Percentiles rank a stretch among this genome's conserved stretches.
phyloP scores from a whole-genome alignment of 2,888 invertebrate genomes.

The Autographa gamma region DNA sequence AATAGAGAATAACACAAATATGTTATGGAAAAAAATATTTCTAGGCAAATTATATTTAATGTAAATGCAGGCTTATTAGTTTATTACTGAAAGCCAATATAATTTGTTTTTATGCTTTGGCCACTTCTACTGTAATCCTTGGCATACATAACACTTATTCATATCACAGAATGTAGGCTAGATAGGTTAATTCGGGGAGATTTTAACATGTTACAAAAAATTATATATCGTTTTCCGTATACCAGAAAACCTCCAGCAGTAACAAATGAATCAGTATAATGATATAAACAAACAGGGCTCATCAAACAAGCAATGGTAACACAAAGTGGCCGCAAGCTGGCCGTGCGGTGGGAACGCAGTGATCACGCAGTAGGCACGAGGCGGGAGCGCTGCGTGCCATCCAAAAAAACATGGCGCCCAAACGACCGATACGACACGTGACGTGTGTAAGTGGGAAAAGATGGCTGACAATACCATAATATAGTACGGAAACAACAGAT shows the following conservation, averaged over 20 bases:
- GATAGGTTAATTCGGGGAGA: too few relatives aligned
- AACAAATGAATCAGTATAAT: constrained; percentile 29
- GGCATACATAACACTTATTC: too few relatives aligned
- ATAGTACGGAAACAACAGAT: background rate
- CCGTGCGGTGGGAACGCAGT: background rate
- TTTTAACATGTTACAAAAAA: too few relatives aligned
- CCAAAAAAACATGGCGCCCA: constrained; percentile 15
- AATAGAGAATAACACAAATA: background rate
- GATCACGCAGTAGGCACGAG: constrained; percentile 6
- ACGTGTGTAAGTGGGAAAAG: constrained; percentile 21
- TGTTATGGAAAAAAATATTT: background rate
- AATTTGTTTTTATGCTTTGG: too few relatives aligned
- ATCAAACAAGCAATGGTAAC: constrained; percentile 35
- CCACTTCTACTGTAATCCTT: too few relatives aligned
- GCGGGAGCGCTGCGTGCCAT: too few relatives aligned
- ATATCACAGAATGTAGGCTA: too few relatives aligned
- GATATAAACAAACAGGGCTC: constrained; percentile 22
- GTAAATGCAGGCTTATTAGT: too few relatives aligned
- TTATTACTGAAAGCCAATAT: too few relatives aligned
- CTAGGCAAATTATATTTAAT: too few relatives aligned
- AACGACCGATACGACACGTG: constrained; percentile 24
- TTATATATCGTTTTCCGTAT: background rate
- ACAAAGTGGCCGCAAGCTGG: constrained; percentile 14
- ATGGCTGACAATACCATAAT: constrained; percentile 10
- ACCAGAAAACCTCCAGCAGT: constrained; percentile 21